Conservation (phyloP, 1,140 invertebrate genomes). For the Heliconius hermathena region DNA sequence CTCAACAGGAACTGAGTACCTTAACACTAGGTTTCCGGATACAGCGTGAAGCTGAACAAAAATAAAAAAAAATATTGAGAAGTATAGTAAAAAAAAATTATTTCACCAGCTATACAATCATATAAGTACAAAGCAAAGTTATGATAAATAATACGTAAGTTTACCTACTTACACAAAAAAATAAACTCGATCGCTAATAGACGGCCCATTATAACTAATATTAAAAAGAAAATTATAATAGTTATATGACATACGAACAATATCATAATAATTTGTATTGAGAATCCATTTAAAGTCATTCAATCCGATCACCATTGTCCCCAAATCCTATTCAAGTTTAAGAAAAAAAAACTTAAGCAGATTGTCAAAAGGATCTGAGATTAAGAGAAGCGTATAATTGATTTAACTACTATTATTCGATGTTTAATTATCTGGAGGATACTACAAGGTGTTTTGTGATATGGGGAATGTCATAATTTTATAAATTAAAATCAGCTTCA, state of each 20-base stretch:
- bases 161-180: background rate
- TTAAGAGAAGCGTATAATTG: conserved; percentile 10
- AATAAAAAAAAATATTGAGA: no score
- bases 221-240: background rate
- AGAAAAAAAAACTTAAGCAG: conserved; percentile 3
- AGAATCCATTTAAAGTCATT: background rate
- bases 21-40: no score
- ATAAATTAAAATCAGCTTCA: no score
- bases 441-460: background rate
- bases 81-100: no score
- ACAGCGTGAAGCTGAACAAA: no score
- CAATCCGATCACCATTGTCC: background rate
- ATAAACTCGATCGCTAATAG: background rate
- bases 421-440: background rate
- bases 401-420: conserved; percentile 6
- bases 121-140: no score
- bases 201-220: background rate
- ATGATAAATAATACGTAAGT: background rate
- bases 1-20: no score
- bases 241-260: background rate
- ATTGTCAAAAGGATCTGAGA: conserved; percentile 4
- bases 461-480: background rate
- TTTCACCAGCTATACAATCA: no score
- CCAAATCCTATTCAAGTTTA: background rate
- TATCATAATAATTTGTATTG: background rate